A percentile compares a stretch with the other conserved stretches of the same genome.
These are phyloP conservation scores for Tetanocera ferruginea DNA, from an alignment of 2,888 invertebrate genomes.

Conservation along the genomic window DNA sequence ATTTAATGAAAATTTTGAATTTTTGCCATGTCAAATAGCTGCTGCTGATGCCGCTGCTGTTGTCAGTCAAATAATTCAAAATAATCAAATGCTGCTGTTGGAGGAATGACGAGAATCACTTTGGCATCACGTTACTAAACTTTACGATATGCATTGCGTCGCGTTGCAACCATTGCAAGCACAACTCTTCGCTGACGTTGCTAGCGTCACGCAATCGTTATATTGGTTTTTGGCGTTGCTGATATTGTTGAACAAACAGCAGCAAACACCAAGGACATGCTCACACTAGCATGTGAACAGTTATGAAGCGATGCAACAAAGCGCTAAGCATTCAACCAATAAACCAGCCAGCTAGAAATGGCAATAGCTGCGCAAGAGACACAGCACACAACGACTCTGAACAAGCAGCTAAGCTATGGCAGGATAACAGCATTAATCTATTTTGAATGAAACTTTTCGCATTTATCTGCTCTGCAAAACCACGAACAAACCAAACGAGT, in stretches of 20 bases:
- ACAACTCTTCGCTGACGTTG: background rate
- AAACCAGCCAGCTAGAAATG: background rate
- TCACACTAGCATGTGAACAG: background rate
- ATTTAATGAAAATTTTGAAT: background rate
- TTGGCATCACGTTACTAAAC: background rate
- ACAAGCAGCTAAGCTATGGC: background rate
- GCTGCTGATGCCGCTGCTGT: too few species aligned
- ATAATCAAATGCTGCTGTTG: background rate
- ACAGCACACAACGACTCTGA: too few species aligned
- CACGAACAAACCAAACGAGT: background rate
- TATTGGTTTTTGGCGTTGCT: slow-evolving; percentile 10
- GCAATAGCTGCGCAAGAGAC: background rate
- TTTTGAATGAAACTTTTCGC: slow-evolving; percentile 29
- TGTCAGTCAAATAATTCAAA: background rate
- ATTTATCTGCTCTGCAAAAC: slow-evolving; percentile 19
- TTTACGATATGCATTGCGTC: background rate
- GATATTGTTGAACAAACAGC: background rate
- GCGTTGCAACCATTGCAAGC: background rate
- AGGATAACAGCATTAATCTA: slow-evolving; percentile 23
- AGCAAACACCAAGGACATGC: background rate
- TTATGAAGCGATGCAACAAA: background rate
- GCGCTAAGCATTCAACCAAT: background rate
- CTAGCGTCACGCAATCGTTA: background rate
- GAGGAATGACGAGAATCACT: background rate
- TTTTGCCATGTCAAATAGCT: too few species aligned